Evolutionary conservation across 2,888 invertebrate genomes (phyloP).

Genomic region (Penaeus monodon): DNA sequence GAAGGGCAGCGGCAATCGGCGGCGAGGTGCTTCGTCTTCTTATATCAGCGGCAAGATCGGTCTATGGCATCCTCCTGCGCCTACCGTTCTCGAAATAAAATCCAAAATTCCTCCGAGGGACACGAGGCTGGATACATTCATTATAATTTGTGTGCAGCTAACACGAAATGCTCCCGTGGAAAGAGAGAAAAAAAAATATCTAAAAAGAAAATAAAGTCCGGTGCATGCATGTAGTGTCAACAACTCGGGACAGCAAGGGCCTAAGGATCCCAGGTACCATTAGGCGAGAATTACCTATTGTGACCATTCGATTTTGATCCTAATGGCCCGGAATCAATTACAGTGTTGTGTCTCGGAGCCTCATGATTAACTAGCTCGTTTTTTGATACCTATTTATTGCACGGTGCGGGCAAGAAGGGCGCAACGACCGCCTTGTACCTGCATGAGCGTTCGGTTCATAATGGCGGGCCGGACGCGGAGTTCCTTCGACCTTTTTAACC

Average conservation of each 20-base stretch:
- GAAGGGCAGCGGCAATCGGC: slow-evolving; percentile 30
- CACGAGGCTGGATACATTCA: neutral
- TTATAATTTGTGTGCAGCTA: too few relatives aligned
- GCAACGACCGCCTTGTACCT: slow-evolving; percentile 41
- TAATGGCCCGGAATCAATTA: slow-evolving; percentile 58
- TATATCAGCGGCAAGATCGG: slow-evolving; percentile 19
- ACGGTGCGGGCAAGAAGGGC: slow-evolving; percentile 30
- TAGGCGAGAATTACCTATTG: slow-evolving; percentile 53
- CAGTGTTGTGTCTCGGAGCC: slow-evolving; percentile 56
- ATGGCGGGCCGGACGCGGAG: slow-evolving; percentile 28
- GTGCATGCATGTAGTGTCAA: slow-evolving; percentile 53
- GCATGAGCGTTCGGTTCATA: slow-evolving; percentile 44
- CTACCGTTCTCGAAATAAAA: slow-evolving; percentile 3
- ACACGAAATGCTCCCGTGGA: neutral
- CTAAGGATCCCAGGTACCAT: slow-evolving; percentile 39
- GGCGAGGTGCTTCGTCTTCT: slow-evolving; percentile 45
- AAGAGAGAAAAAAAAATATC: slow-evolving; percentile 32
- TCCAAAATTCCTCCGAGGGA: neutral
- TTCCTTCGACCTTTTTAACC: slow-evolving; percentile 35
- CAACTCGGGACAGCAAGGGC: slow-evolving; percentile 36
- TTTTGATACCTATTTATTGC: slow-evolving; percentile 58
- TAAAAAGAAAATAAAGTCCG: slow-evolving; percentile 49
- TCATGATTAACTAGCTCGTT: slow-evolving; percentile 59
- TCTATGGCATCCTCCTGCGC: too few relatives aligned
- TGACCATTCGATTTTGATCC: slow-evolving; percentile 56